Evolutionary conservation across 2,888 invertebrate species (phyloP).

Genomic region (Trachelus troglodyta): DNA sequence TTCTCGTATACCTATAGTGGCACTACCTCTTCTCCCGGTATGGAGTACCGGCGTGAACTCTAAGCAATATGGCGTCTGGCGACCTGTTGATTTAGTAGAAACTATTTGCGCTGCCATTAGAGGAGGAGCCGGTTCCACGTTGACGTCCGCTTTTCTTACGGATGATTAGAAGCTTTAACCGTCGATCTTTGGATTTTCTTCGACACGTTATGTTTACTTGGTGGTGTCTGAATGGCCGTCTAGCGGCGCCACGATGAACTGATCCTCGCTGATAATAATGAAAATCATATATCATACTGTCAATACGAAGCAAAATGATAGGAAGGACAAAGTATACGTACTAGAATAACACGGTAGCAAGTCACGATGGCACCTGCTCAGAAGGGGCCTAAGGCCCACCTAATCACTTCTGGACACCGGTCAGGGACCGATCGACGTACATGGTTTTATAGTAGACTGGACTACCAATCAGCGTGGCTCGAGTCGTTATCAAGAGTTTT

Average conservation of each 20-base stretch:
- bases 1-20: conserved; percentile 29
- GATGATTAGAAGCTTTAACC: not conserved
- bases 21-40: conserved; percentile 34
- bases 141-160: not conserved
- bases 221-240: not conserved
- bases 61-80: conserved; percentile 30
- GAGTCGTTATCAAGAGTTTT: not conserved
- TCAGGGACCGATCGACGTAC: conserved; percentile 26
- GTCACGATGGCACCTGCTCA: conserved; percentile 59
- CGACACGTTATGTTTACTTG: not conserved
- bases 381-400: conserved; percentile 45
- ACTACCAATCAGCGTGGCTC: not conserved
- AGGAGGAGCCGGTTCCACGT: conserved; percentile 9
- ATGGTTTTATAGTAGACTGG: not conserved
- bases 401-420: conserved; percentile 39
- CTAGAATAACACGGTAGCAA: conserved; percentile 40
- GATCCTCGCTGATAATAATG: not conserved
- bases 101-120: conserved; percentile 59
- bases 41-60: conserved; percentile 29
- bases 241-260: not conserved
- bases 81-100: conserved; percentile 53
- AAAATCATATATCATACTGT: not conserved
- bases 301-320: not conserved
- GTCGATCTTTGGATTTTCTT: not conserved
- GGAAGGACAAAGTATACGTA: conserved; percentile 12